Base-by-base conservation (phyloP, 2,888 invertebrate genomes). In the Rotaria macrura region DNA sequence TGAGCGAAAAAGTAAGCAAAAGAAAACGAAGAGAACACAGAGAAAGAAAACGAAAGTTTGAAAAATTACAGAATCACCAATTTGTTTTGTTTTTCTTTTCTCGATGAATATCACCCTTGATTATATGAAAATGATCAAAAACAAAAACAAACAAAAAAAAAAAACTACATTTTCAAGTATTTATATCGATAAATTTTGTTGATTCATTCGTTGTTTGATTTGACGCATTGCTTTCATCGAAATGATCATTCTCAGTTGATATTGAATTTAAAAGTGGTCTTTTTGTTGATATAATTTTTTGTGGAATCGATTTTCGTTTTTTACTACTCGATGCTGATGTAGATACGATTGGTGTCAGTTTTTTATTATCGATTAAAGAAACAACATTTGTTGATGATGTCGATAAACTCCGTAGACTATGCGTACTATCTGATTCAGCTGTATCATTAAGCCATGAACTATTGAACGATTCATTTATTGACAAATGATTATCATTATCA, bases 231-330 rank as follows among this genome's bases (percentile, higher is more conserved):
- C 9, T 25, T 25, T 65, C 65, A 38, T 65, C n/a, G 0, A 1
- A 29, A 29, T 57, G 9, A 14, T 40, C 43, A 79, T 79, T 79
- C 79, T 79, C 74, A 79, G 7, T 65, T 65, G 10, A 25, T 29
- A n/a, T 79, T 79, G 43, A 47, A 1, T 47, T 47, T 1, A 47
- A 12, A 9, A 14, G 9, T 47, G 38, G 0, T 25, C 43, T 43
- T 79, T 79, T 79, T n/a, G 40, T 79, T 20, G 43, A n/a, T 20
- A 79, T 79, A 2, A 79, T 79, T 43, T 79, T 79, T 43, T 79
- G 79, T 79, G 79, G 79, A n/a, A 79, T 43, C 2, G 79, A 79
- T 79, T 79, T 79, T 25, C 79, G 79, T n/a, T 79, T 79, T 79
- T 79, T 79, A 79, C 79, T 79, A 79, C 79, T 79, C 12, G 43